Percentiles rank a stretch among this genome's conserved stretches.
Conservation (phyloP, 1,140 invertebrate species). For the Camponotus pennsylvanicus region DNA sequence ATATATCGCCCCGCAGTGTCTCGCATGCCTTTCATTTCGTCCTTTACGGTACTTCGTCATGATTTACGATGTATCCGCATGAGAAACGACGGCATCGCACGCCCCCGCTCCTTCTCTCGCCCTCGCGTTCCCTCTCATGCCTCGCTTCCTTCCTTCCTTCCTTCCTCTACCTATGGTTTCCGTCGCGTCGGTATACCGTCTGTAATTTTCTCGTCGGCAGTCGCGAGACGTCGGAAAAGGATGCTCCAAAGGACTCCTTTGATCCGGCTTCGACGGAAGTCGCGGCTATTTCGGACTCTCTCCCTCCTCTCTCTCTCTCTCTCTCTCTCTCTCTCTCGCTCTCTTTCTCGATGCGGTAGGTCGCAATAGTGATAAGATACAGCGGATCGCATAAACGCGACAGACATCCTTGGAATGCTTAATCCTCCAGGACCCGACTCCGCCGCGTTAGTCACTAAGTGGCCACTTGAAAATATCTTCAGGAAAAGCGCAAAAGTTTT, state of each 20-base stretch:
- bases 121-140: neutral
- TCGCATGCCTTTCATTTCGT: slow-evolving; percentile 77
- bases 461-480: neutral
- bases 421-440: neutral
- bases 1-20: slow-evolving; percentile 68
- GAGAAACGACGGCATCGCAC: slow-evolving; percentile 71
- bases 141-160: slow-evolving; percentile 21
- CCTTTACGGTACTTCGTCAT: slow-evolving; percentile 77
- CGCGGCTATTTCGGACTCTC: slow-evolving; percentile 10
- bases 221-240: slow-evolving; percentile 52
- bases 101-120: neutral
- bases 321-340: too few species aligned
- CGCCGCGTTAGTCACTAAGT: neutral
- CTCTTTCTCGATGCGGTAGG: slow-evolving; percentile 3
- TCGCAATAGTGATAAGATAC: slow-evolving; percentile 33
- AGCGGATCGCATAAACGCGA: neutral
- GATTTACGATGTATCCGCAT: slow-evolving; percentile 76
- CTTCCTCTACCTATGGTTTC: slow-evolving; percentile 48
- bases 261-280: slow-evolving; percentile 45
- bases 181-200: slow-evolving; percentile 54
- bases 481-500: neutral
- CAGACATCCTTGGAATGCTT: slow-evolving; percentile 12
- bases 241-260: slow-evolving; percentile 54
- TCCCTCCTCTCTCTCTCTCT: too few species aligned
- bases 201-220: slow-evolving; percentile 72